Base-by-base conservation (phyloP, 2,888 invertebrate genomes). In the Gnatocerus cornutus region DNA sequence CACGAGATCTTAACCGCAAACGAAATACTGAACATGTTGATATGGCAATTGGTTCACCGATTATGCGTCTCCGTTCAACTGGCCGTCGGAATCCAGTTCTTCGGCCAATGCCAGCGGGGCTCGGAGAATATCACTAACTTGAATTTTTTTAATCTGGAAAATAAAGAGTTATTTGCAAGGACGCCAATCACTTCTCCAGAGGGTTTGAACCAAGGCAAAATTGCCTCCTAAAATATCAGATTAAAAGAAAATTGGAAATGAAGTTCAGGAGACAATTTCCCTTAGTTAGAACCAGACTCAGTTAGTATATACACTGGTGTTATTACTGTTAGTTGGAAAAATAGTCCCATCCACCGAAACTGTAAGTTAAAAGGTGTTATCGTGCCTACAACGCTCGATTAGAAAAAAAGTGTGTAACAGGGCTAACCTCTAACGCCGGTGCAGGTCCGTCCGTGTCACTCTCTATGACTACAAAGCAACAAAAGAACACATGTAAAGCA, bases 391-490 rank as follows among this genome's bases (percentile, higher is more conserved):
- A 46, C 14, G 59, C 46, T 59, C 6, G 41, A 12, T 56, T 43
- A 56, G n/a, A 56, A 56, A 50, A 58, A 59, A 55, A 50, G 39
- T 63, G 56, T 66, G 41, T 59, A 70, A 67, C 46, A 71, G 33
- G 55, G 63, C 84, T 84, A 84, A 84, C 84, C 84, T 84, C 84
- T 75, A 80, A 77, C 68, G 71, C 76, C 72, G 77, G 76, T 79
- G 79, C 79, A 71, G 80, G 77, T 78, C 79, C 83, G 71, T 78
- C 78, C 77, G 78, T 76, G 79, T 77, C 78, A 79, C 77, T 81
- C 74, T 84, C 83, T 61, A 84, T 77, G 75, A 83, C 84, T 84
- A 84, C 84, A 83, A 82, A 82, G 83, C 82, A 81, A 82, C 76
- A 80, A 74, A 76, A 75, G 78, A 78, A 74, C 71, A 80, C 77